Percentiles rank a stretch among this genome's conserved stretches.
Evolutionary conservation across 2,113 vertebrate genomes (phyloP).

Genomic region (Symphodus melops): DNA sequence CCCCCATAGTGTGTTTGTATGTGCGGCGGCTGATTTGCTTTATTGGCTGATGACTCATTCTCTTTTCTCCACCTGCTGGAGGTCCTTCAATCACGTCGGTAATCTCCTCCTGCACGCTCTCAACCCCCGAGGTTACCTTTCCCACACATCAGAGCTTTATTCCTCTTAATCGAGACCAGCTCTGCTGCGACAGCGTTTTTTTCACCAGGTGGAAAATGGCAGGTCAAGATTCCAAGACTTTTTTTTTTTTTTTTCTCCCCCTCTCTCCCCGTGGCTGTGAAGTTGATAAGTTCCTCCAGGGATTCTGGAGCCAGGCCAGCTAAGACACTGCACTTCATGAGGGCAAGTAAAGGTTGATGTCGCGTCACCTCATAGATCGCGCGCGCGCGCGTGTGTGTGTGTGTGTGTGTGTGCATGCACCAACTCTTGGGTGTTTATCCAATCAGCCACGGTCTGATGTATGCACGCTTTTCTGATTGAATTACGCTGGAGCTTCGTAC

Average conservation of each 20-base stretch:
- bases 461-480: slow-evolving; percentile 57
- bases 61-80: slow-evolving; percentile 53
- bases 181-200: slow-evolving; percentile 73
- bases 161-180: slow-evolving; percentile 72
- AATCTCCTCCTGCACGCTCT: slow-evolving; percentile 49
- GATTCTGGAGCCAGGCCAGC: slow-evolving; percentile 57
- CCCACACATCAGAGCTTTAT: slow-evolving; percentile 64
- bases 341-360: slow-evolving; percentile 65
- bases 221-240: slow-evolving; percentile 70
- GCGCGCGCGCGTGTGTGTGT: not conserved
- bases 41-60: slow-evolving; percentile 65
- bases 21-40: slow-evolving; percentile 50
- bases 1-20: slow-evolving; percentile 6
- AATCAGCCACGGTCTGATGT: slow-evolving; percentile 46
- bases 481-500: slow-evolving; percentile 62
- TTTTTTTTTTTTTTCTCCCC: not conserved
- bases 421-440: slow-evolving; percentile 45
- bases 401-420: not conserved
- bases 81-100: slow-evolving; percentile 63
- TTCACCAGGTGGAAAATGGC: slow-evolving; percentile 70
- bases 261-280: slow-evolving; percentile 51
- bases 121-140: slow-evolving; percentile 64
- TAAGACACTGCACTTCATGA: slow-evolving; percentile 44
- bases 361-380: slow-evolving; percentile 35
- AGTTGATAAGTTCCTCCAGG: slow-evolving; percentile 67